A percentile compares a stretch with the other conserved stretches of the same genome.
These are phyloP conservation scores for Drosophila sp. DNA, from an alignment of 1,140 invertebrate species.

Conservation along the genomic window DNA sequence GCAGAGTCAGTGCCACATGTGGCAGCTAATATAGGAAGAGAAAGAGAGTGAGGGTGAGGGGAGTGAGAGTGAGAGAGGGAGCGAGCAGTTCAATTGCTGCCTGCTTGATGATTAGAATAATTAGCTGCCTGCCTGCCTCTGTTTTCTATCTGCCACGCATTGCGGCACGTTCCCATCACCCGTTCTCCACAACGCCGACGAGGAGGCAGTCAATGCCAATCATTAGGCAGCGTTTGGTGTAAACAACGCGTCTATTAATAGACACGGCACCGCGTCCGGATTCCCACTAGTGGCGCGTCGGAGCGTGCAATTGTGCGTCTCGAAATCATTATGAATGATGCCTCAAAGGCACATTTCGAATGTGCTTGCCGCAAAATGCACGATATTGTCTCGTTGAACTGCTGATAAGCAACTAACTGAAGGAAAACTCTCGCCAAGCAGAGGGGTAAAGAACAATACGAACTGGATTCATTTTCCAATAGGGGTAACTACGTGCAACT, in stretches of 20 bases:
- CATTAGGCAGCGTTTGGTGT: slow-evolving; percentile 44
- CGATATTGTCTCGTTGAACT: background rate
- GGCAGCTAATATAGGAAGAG: background rate
- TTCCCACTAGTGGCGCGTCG: slow-evolving; percentile 11
- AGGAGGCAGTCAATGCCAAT: slow-evolving; percentile 51
- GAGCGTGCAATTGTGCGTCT: slow-evolving; percentile 48
- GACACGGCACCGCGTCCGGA: slow-evolving; percentile 28
- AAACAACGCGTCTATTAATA: slow-evolving; percentile 67
- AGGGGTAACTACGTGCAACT: slow-evolving; percentile 9
- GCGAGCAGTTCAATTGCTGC: slow-evolving; percentile 74
- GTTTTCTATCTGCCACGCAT: slow-evolving; percentile 54
- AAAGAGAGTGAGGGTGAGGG: slow-evolving; percentile 17
- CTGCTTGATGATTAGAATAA: slow-evolving; percentile 58
- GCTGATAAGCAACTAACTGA: background rate
- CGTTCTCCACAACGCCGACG: slow-evolving; percentile 13
- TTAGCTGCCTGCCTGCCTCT: slow-evolving; percentile 53
- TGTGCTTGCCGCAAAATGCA: slow-evolving; percentile 24
- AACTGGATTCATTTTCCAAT: slow-evolving; percentile 16
- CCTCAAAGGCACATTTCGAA: slow-evolving; percentile 24
- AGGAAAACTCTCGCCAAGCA: background rate
- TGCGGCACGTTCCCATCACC: slow-evolving; percentile 58
- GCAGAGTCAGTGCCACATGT: slow-evolving; percentile 42
- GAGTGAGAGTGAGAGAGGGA: slow-evolving; percentile 14
- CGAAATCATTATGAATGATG: slow-evolving; percentile 48
- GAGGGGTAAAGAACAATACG: background rate